Evolutionary conservation across 2,797 vertebrate genomes (phyloP).

Genomic region (Coregonus ussuriensis): DNA sequence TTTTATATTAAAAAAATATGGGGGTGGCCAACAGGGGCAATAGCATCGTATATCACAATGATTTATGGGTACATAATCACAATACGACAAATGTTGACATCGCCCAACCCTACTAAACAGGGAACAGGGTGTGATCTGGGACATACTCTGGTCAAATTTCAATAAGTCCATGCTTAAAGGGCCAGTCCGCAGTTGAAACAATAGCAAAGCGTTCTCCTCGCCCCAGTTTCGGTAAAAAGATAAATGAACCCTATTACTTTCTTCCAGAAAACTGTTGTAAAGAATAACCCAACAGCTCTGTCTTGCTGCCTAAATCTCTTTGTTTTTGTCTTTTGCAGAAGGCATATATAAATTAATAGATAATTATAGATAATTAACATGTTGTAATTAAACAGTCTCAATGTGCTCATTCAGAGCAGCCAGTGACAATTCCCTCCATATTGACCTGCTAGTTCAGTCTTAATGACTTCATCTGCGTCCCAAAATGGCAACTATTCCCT

Average conservation of each 20-base stretch:
- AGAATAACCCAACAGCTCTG: not conserved
- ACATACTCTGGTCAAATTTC: too few relatives aligned
- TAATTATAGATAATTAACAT: constrained; percentile 43
- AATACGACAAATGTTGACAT: too few relatives aligned
- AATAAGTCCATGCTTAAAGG: not conserved
- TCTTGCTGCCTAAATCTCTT: not conserved
- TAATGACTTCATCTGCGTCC: not conserved
- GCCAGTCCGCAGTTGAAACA: not conserved
- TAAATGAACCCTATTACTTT: not conserved
- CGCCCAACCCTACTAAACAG: too few relatives aligned
- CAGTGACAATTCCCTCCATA: constrained; percentile 36
- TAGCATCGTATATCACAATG: too few relatives aligned
- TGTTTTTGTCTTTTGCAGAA: not conserved
- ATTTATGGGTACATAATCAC: too few relatives aligned
- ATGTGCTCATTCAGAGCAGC: constrained; percentile 41
- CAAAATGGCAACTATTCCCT: not conserved
- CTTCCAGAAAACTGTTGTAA: not conserved
- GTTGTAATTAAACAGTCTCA: constrained; percentile 56
- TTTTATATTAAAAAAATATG: too few relatives aligned
- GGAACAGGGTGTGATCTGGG: too few relatives aligned
- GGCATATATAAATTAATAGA: constrained; percentile 19
- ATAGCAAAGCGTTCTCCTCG: too few relatives aligned
- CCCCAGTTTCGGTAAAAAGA: too few relatives aligned
- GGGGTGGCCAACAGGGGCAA: too few relatives aligned
- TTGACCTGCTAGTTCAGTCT: constrained; percentile 32